These are phyloP conservation scores for Drosophila affinis DNA, from an alignment of 2,888 invertebrate species.

Conservation along the genomic window DNA sequence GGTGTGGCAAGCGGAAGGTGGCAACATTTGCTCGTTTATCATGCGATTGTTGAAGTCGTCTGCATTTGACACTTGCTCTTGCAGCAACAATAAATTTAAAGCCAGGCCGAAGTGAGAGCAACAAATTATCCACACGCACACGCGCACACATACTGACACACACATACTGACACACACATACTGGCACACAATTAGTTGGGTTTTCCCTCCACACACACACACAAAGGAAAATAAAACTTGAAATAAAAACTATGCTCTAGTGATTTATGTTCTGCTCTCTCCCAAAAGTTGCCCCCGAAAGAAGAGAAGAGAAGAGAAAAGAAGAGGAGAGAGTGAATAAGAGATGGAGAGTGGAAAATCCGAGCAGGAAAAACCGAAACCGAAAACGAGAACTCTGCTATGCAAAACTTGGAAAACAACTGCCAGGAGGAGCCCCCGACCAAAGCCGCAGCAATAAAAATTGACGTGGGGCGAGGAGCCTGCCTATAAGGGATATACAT, in stretches of 20 bases:
- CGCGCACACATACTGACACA: conserved; percentile 13
- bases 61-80: conserved; percentile 66
- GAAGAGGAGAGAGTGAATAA: conserved; percentile 26
- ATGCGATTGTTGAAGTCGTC: conserved; percentile 50
- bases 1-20: background rate
- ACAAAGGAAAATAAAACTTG: conserved; percentile 35
- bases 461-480: conserved; percentile 36
- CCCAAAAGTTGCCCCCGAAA: conserved; percentile 47
- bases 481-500: conserved; percentile 21
- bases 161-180: conserved; percentile 9
- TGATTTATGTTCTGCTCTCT: conserved; percentile 69
- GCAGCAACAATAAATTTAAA: conserved; percentile 63
- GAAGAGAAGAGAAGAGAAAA: conserved; percentile 26
- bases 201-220: conserved; percentile 15
- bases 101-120: conserved; percentile 54
- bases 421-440: conserved; percentile 29
- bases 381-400: conserved; percentile 43
- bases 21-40: conserved; percentile 35
- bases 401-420: conserved; percentile 72
- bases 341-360: background rate
- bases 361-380: conserved; percentile 19
- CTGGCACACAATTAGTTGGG: conserved; percentile 49
- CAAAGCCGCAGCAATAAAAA: conserved; percentile 58
- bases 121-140: conserved; percentile 43
- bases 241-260: conserved; percentile 54